Evolutionary conservation across 2,797 vertebrate species (phyloP), one percentile per base, ranked within the genome.

Genomic region (Lepidocolaptes lacrymiger): DNA sequence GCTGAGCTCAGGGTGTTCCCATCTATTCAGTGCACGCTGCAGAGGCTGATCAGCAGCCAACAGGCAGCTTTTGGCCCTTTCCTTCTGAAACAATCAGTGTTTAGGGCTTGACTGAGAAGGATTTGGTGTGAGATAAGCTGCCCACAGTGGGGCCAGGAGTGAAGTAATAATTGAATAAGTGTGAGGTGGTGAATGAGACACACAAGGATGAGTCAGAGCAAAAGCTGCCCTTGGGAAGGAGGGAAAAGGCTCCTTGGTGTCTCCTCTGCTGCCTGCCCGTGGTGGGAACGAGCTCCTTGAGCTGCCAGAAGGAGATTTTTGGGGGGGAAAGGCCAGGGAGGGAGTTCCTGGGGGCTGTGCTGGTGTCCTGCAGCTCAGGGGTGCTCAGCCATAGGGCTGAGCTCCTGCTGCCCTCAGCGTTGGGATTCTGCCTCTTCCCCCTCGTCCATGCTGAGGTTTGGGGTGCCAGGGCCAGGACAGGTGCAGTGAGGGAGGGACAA

Each of bases 11-110:
- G 75, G 82, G 26, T 52, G 59, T 20, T 85, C 49, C 86, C 52
- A 19, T 51, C n/a, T 1, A 1, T 8, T 24, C 69, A 1, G 0
- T 0, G 0, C 12, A 0, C 1, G 6, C 3, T 4, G 37, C 63
- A 15, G 56, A 5, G 68, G 6, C 79, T 49, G 73, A 34, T 9
- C 0, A 46, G 91, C 56, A 52, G 89, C 58, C 15, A 18, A 4
- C 32, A 26, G 77, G 79, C 73, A n/a, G 82, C 61, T 67, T 13
- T n/a, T 23, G 88, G 88, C 52, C 48, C 64, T 56, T 66, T 89
- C 66, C 74, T 76, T 12, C 86, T 44, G 61, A 37, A 82, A 59
- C 83, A 59, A 46, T 81, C 36, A 3, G n/a, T 4, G 17, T 26
- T 71, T 1, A 39, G 95, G 80, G 81, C 77, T 51, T 32, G 84